These are phyloP conservation scores for Ruditapes philippinarum DNA, from an alignment of 1,140 invertebrate species.

Conservation along the genomic window DNA sequence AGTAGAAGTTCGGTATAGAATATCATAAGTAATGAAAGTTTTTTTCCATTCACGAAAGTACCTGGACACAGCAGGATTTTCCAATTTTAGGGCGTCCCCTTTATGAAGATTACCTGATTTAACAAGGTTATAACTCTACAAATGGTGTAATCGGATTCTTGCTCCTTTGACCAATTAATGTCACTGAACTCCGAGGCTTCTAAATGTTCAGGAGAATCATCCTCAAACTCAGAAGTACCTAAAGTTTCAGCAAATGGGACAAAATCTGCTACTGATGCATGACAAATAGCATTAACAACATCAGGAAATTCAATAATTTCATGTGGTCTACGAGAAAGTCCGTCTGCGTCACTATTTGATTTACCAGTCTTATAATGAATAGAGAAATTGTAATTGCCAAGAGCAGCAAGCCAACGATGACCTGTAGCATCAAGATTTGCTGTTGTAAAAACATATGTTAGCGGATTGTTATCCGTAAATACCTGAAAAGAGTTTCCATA, in stretches of 20 bases:
- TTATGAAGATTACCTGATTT: no score
- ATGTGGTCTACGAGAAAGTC: slow-evolving; percentile 30
- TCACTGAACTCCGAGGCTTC: not conserved
- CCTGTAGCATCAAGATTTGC: slow-evolving; percentile 69
- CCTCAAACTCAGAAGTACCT: not conserved
- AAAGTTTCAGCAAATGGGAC: not conserved
- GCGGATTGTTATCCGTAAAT: slow-evolving; percentile 73
- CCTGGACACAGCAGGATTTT: not conserved
- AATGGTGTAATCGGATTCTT: not conserved
- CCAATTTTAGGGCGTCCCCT: no score
- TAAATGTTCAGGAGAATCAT: no score
- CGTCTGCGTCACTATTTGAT: slow-evolving; percentile 68
- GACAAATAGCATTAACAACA: not conserved
- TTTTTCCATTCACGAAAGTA: slow-evolving; percentile 57
- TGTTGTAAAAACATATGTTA: slow-evolving; percentile 69
- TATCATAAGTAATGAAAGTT: not conserved
- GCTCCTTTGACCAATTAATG: not conserved
- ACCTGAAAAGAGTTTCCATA: slow-evolving; percentile 64
- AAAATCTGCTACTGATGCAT: not conserved
- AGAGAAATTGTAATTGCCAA: slow-evolving; percentile 62
- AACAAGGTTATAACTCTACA: no score
- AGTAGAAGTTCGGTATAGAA: slow-evolving; percentile 21
- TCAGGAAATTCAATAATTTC: not conserved
- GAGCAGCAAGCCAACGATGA: slow-evolving; percentile 59
- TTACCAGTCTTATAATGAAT: slow-evolving; percentile 64